Base-by-base conservation (phyloP, 2,888 invertebrate genomes). In the Drosophila rellima region DNA sequence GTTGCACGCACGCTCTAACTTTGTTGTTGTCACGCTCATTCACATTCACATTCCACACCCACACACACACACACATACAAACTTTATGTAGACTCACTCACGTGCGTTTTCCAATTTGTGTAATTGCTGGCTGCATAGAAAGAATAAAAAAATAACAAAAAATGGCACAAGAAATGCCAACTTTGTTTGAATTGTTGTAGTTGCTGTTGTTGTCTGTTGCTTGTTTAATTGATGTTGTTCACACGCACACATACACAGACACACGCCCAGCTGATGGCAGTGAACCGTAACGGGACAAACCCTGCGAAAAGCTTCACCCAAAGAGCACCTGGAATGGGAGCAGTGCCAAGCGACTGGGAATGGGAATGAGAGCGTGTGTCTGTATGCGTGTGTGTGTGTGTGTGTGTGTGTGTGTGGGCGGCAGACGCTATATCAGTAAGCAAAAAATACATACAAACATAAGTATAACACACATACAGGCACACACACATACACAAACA, bases 221-320 rank as follows among this genome's bases (percentile, higher is more conserved):
- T 72, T 70, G 45, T 70, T 82, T 81, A 87, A 82, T 84, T 82
- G 82, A 71, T 68, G 82, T 67, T 74, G 69, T 70, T 78, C 80
- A 70, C 83, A 80, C 80, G 70, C 86, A 82, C 70, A 61, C 47
- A 51, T 18, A 35, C 60, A 73, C 37, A 54, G 23, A 63, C 26
- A 64, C 64, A 65, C 62, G 51, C 68, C 84, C 87, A 87, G 75
- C 78, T 84, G 88, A 71, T 78, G 54, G 74, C 69, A 78, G 48
- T 81, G 74, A 85, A 82, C 85, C 88, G 79, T 85, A 87, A 75
- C 88, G 82, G 85, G 62, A 82, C 82, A 82, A 81, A 81, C 82
- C 88, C 82, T 73, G 82, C 70, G 62, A 82, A 79, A 75, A 79
- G 72, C 74, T 74, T 45, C 67, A 54, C 55, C 45, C 40, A 62